Conservation (phyloP, 2,797 vertebrate genomes). For the Avahi laniger region DNA sequence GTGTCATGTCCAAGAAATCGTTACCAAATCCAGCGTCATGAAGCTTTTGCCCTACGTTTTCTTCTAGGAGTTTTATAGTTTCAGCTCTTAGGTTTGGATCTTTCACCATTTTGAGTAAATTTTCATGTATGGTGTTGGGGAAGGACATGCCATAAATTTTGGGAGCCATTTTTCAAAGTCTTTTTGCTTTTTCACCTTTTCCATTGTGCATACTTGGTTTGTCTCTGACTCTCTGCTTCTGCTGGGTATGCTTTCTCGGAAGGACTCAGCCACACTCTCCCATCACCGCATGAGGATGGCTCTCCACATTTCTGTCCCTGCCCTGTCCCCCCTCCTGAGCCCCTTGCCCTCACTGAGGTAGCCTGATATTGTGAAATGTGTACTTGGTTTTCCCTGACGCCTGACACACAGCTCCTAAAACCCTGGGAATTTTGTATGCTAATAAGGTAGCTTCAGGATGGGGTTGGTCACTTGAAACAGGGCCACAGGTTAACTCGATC, state of each 20-base stretch:
- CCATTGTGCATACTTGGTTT: rapidly evolving
- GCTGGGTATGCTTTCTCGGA: background rate
- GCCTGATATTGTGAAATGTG: background rate
- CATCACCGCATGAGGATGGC: background rate
- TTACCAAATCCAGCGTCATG: background rate
- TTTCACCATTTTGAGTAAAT: background rate
- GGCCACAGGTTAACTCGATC: background rate
- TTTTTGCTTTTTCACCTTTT: background rate
- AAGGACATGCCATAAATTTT: background rate
- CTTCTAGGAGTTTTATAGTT: background rate
- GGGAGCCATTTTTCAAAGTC: background rate
- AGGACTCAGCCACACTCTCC: background rate
- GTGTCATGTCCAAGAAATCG: background rate
- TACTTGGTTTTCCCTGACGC: background rate
- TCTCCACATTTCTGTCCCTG: background rate
- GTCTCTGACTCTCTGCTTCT: background rate
- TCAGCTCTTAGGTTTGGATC: background rate
- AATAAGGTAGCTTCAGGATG: background rate
- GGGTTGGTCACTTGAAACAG: background rate
- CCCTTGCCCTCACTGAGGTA: background rate
- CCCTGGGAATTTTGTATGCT: background rate
- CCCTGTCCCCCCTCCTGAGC: background rate
- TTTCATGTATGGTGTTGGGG: background rate
- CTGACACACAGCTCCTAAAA: background rate
- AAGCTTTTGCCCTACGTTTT: background rate